Conservation (phyloP, 2,113 vertebrate genomes). For the Thamnophis sirtalis region DNA sequence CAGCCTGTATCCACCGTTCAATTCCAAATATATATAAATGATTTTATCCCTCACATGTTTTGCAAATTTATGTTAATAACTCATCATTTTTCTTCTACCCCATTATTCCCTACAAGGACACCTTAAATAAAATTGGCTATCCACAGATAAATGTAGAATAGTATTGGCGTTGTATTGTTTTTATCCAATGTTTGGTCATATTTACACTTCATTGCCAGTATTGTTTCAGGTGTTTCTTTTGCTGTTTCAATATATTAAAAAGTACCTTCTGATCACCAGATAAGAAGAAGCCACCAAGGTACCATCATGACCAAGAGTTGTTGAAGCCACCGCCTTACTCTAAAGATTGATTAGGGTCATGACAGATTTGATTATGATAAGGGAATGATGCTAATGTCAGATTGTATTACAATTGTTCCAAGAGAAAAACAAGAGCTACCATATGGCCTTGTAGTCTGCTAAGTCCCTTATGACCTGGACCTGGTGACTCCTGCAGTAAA, state of each 20-base stretch:
- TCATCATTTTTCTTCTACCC: not conserved
- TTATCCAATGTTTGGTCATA: not conserved
- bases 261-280: not conserved
- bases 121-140: not conserved
- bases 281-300: not conserved
- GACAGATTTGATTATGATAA: not conserved
- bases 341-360: not conserved
- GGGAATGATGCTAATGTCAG: not conserved
- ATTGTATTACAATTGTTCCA: not conserved
- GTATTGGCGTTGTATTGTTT: not conserved
- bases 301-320: not conserved
- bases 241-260: not conserved
- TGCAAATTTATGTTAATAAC: not conserved
- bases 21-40: not conserved
- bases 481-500: not conserved
- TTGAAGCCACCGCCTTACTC: not conserved
- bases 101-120: not conserved
- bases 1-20: not conserved
- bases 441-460: not conserved
- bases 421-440: not conserved
- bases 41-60: not conserved
- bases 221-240: not conserved
- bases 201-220: not conserved
- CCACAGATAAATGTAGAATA: not conserved
- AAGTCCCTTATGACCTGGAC: not conserved